Evolutionary conservation across 2,888 invertebrate species (phyloP).

Genomic region (Pasiphila rectangulata): DNA sequence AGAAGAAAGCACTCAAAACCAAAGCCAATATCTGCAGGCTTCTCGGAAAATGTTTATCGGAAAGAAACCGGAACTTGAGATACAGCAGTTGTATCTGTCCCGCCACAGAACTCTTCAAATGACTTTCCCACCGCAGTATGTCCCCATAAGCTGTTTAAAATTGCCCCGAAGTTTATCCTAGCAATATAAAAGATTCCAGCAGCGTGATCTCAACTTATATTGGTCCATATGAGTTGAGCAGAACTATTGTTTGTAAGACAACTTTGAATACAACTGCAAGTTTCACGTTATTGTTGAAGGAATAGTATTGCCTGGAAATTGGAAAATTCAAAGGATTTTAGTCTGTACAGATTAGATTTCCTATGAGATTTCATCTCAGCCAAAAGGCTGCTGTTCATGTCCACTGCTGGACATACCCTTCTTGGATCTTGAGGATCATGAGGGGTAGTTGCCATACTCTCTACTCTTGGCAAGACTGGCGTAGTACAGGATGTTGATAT

Average conservation of each 20-base stretch:
- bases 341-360: background rate
- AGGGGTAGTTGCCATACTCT: too few species aligned
- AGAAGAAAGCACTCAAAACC: too few species aligned
- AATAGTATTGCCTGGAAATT: constrained; percentile 10
- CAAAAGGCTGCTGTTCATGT: too few species aligned
- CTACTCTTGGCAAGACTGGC: too few species aligned
- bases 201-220: constrained; percentile 35
- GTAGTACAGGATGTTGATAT: too few species aligned
- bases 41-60: too few species aligned
- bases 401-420: too few species aligned
- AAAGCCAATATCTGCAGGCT: too few species aligned
- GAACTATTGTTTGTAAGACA: constrained; percentile 13
- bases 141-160: constrained; percentile 12
- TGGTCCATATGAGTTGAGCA: constrained; percentile 31
- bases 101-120: too few species aligned
- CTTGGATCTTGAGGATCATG: too few species aligned
- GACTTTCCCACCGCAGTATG: background rate
- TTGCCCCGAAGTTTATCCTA: constrained; percentile 27
- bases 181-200: constrained; percentile 36
- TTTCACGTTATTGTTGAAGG: constrained; percentile 8
- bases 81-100: too few species aligned
- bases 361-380: background rate
- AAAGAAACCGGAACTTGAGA: too few species aligned
- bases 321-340: background rate
- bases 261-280: constrained; percentile 17